Evolutionary conservation across 2,797 vertebrate species (phyloP), one percentile per base, ranked within the genome.

Genomic region (Leptatherina wallacei): DNA sequence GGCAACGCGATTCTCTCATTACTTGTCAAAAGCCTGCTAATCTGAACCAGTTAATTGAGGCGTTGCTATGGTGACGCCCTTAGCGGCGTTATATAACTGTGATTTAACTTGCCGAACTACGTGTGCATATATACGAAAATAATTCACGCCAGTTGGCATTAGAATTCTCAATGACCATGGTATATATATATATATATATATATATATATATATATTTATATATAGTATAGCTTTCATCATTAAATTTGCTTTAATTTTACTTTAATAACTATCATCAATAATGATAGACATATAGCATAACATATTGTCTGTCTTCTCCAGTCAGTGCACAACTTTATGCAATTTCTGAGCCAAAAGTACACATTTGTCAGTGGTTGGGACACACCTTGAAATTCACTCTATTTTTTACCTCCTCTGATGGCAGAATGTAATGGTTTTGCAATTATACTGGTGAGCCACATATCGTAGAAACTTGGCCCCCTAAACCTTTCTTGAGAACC

Each of bases 391-490:
- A 75, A 68, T 85, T 83, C 61, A 69, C 57, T 71, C 30, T 57
- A 40, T 75, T 81, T 85, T 77, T 58, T 61, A 79, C 29, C 49
- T 71, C 33, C 68, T 85, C 76, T 82, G 69, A 71, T 80, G 79
- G 80, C 73, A 59, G 57, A 69, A 62, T 57, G 10, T 69, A 71
- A 89, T 90, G 89, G 88, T 89, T 93, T 94, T 80, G 72, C 87
- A 87, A 90, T 93, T 88, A 85, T 83, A 56, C 83, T 84, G 64
- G 78, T 93, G 92, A 94, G 77, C 93, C 89, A 91, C 71, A 73
- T 56, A 59, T 85, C 78, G 78, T 66, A 75, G 73, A 90, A 77
- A 79, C 73, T 80, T 65, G 38, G 79, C 76, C 78, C 83, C 84
- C 84, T 87, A 61, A 87, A 84, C 71, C 73, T 82, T 81, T 65